A percentile compares a stretch with the other conserved stretches of the same genome.
Evolutionary conservation across 2,888 invertebrate species (phyloP).

Genomic region (Diplazon laetatorius): DNA sequence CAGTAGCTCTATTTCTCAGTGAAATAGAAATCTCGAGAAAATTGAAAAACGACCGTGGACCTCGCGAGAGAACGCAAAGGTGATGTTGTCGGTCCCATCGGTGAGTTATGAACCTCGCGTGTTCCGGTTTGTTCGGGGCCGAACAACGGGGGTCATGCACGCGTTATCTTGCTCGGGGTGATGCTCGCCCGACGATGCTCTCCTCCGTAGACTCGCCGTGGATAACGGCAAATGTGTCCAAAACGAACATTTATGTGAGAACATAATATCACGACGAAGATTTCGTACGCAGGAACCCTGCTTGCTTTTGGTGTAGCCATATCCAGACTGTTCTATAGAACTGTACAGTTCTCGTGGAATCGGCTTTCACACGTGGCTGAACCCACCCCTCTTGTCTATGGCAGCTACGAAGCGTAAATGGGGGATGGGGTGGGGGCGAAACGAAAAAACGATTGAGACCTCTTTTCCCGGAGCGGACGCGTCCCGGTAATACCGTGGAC

Average conservation of each 20-base stretch:
- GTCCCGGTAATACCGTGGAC: conserved; percentile 40
- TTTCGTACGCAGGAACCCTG: conserved; percentile 47
- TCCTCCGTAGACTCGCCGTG: conserved; percentile 44
- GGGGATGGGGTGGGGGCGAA: conserved; percentile 22
- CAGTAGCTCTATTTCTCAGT: conserved; percentile 9
- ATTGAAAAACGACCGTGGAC: conserved; percentile 69
- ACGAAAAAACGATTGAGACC: conserved; percentile 58
- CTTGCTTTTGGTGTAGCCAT: conserved; percentile 13
- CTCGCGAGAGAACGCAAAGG: conserved; percentile 27
- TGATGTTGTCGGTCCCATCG: conserved; percentile 26
- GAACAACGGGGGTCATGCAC: conserved; percentile 9
- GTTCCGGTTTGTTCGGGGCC: conserved; percentile 33
- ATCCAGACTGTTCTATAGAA: background rate
- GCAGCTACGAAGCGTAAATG: background rate
- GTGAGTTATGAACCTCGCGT: conserved; percentile 74
- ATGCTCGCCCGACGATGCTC: conserved; percentile 26
- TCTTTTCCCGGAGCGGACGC: conserved; percentile 23
- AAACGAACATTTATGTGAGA: conserved; percentile 75
- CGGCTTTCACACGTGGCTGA: conserved; percentile 65
- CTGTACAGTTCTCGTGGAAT: conserved; percentile 41
- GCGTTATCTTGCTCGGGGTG: conserved; percentile 4
- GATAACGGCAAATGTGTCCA: conserved; percentile 54
- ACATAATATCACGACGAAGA: conserved; percentile 63
- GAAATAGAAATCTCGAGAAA: conserved; percentile 64
- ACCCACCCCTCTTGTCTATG: conserved; percentile 42